Base-by-base conservation (phyloP, 2,797 vertebrate genomes). In the Helostoma temminkii region DNA sequence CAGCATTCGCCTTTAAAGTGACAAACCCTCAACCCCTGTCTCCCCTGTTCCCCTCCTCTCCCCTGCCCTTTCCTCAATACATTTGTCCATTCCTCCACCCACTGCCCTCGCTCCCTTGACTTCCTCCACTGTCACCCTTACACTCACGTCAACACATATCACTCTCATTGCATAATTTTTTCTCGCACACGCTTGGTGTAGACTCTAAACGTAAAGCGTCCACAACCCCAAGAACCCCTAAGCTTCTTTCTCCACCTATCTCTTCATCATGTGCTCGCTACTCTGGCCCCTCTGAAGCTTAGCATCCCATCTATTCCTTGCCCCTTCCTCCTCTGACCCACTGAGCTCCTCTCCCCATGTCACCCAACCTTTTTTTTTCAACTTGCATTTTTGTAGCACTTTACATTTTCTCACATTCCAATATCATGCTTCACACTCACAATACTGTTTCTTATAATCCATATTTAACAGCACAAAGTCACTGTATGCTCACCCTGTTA, bases 1-100 rank as follows among this genome's bases (percentile, higher is more conserved):
- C 87, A 92, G 90, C 92, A 90, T 91, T 91, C 67, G 70, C 85
- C 88, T 93, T 88, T 80, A 82, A 90, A 94, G 90, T 94, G 94
- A 94, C 90, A 47, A 93, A 83, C 83, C 82, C 86, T 87, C 88
- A 90, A 80, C 83, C 90, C 89, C 87, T 88, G 81, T 93, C 80
- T 86, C 78, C 82, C 85, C 80, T 86, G 66, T 85, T 63, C 86
- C 82, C 76, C 63, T 80, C 72, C 76, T 79, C 25, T 80, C 83
- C 84, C 79, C 72, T 81, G 15, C 73, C 85, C 80, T 66, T 47
- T 63, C 77, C 74, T 82, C 49, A 58, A 81, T 77, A 81, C 73
- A 70, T 68, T 50, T 77, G 42, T 53, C 42, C 75, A 74, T 68
- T 64, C 68, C 34, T 70, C 53, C 74, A 52, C 63, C 56, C 66